Conservation (phyloP, 2,797 vertebrate species). For the Echeneis naucrates region DNA sequence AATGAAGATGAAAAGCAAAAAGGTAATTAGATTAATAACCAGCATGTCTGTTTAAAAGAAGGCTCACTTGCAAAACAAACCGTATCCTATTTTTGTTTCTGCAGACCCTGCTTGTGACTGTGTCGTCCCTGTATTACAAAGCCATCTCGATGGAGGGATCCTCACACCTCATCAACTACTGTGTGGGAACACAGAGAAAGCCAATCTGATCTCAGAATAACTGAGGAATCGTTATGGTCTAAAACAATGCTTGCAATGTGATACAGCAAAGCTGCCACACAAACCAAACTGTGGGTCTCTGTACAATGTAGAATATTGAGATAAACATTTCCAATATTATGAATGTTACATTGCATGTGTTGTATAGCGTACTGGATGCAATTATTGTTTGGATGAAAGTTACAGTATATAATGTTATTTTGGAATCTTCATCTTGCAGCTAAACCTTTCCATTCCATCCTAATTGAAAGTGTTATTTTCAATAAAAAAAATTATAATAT, state of each 20-base stretch:
- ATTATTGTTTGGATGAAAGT: constrained; percentile 14
- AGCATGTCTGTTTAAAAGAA: background rate
- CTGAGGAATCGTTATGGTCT: background rate
- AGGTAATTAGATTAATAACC: constrained; percentile 37
- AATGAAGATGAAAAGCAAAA: constrained; percentile 36
- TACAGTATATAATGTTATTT: constrained; percentile 8
- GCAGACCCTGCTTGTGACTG: constrained; percentile 44
- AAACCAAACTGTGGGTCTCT: constrained; percentile 45
- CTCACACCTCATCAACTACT: constrained; percentile 32
- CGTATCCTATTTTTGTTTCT: background rate
- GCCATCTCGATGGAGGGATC: constrained; percentile 1
- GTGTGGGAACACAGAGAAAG: constrained; percentile 58
- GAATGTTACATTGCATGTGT: constrained; percentile 17
- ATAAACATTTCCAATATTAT: constrained; percentile 38
- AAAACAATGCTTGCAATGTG: background rate
- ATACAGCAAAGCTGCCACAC: constrained; percentile 53
- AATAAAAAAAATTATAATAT: constrained; percentile 51
- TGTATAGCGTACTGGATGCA: constrained; percentile 4
- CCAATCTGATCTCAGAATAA: constrained; percentile 63
- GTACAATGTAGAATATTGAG: background rate
- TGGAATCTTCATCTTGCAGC: constrained; percentile 36
- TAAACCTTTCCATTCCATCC: background rate
- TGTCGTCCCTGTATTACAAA: constrained; percentile 26
- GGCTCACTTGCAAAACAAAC: background rate
- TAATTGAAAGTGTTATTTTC: constrained; percentile 58